Evolutionary conservation across 2,797 vertebrate species (phyloP).

Genomic region (Centroberyx gerrardi): DNA sequence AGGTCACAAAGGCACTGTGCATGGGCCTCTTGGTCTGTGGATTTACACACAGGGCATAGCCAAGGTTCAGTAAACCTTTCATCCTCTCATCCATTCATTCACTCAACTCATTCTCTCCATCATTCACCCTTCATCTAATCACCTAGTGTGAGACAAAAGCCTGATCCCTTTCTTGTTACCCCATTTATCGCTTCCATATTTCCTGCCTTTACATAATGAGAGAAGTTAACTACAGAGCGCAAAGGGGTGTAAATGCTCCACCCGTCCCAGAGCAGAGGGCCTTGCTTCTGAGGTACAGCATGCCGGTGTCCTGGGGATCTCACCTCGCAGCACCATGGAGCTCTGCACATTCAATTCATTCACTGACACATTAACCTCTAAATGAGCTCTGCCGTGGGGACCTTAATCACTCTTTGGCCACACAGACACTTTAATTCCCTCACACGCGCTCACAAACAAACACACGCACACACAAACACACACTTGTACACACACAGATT

Average conservation of each 20-base stretch:
- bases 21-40: constrained; percentile 24
- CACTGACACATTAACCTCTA: constrained; percentile 84
- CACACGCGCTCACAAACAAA: constrained; percentile 68
- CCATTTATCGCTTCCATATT: too few relatives aligned
- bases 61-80: constrained; percentile 44
- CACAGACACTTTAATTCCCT: constrained; percentile 75
- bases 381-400: constrained; percentile 72
- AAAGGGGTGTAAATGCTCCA: background rate
- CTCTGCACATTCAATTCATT: constrained; percentile 70
- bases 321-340: constrained; percentile 44
- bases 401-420: constrained; percentile 75
- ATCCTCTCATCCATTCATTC: constrained; percentile 45
- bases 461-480: constrained; percentile 39
- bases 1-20: constrained; percentile 62
- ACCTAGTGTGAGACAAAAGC: constrained; percentile 44
- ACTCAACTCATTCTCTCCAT: constrained; percentile 39
- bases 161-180: background rate
- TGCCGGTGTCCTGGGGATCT: constrained; percentile 34
- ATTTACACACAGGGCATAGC: constrained; percentile 47
- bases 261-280: background rate
- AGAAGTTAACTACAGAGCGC: background rate
- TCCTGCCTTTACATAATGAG: too few relatives aligned
- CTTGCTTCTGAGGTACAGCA: constrained; percentile 12
- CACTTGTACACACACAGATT: constrained; percentile 35
- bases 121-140: constrained; percentile 24